Percentiles rank a stretch among this genome's conserved stretches.
These are phyloP conservation scores for Tricholauxania praeusta DNA, from an alignment of 2,888 invertebrate species.

Conservation along the genomic window DNA sequence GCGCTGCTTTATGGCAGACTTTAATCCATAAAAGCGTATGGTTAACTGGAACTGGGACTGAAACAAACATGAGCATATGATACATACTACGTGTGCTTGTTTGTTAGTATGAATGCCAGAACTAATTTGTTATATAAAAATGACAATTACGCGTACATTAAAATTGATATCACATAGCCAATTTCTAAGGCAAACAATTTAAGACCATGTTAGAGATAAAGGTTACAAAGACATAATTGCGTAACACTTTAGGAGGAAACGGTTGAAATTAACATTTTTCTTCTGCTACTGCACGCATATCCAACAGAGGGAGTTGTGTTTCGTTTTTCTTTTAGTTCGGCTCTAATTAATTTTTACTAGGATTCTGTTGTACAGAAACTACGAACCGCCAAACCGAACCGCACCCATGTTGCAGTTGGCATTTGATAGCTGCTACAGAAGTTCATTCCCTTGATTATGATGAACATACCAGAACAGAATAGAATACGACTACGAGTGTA, in stretches of 20 bases:
- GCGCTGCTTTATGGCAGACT: conserved; percentile 8
- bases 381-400: not conserved
- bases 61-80: not conserved
- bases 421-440: not conserved
- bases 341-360: conserved; percentile 25
- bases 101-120: no score
- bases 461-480: not conserved
- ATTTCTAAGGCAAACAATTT: no score
- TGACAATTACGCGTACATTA: no score
- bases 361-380: conserved; percentile 7
- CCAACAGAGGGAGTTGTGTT: no score
- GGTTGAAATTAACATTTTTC: no score
- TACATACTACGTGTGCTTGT: no score
- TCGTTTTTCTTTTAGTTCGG: not conserved
- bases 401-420: conserved; percentile 16
- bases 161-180: no score
- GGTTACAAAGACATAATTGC: no score
- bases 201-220: no score
- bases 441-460: conserved; percentile 7
- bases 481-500: not conserved
- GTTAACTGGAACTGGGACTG: conserved; percentile 1
- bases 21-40: not conserved
- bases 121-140: no score
- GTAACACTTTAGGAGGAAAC: no score
- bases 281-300: no score